phyloP scores from a whole-genome alignment of 2,888 invertebrate species.

The Eupithecia subfuscata region DNA sequence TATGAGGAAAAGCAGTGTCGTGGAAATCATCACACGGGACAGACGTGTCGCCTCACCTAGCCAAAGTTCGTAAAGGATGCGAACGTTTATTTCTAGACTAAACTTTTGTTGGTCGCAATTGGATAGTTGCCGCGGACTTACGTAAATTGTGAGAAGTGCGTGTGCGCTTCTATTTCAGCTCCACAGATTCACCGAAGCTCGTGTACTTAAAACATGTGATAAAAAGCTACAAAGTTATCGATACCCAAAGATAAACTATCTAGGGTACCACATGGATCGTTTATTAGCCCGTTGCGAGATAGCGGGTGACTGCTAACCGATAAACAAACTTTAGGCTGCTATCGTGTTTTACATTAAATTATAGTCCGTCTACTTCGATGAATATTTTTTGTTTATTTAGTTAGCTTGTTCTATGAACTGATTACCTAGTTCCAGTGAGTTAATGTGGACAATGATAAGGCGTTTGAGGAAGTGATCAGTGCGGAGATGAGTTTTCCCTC shows the following conservation, averaged over 20 bases:
- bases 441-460: slow-evolving; percentile 29
- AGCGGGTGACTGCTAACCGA: slow-evolving; percentile 58
- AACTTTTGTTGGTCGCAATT: slow-evolving; percentile 68
- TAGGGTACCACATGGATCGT: slow-evolving; percentile 57
- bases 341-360: slow-evolving; percentile 48
- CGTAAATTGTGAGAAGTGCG: slow-evolving; percentile 59
- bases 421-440: slow-evolving; percentile 3
- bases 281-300: slow-evolving; percentile 58
- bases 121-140: slow-evolving; percentile 62
- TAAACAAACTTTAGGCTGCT: slow-evolving; percentile 55
- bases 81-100: slow-evolving; percentile 69
- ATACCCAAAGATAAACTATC: slow-evolving; percentile 53
- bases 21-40: slow-evolving; percentile 57
- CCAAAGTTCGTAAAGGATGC: slow-evolving; percentile 63
- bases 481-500: slow-evolving; percentile 54
- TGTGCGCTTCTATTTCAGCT: slow-evolving; percentile 29
- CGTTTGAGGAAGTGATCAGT: slow-evolving; percentile 23
- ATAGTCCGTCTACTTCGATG: slow-evolving; percentile 46
- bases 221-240: slow-evolving; percentile 46
- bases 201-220: slow-evolving; percentile 33
- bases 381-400: slow-evolving; percentile 40
- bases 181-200: slow-evolving; percentile 18
- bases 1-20: slow-evolving; percentile 61
- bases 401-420: not conserved
- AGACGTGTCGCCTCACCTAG: slow-evolving; percentile 60